Base-by-base conservation (phyloP, 1,140 invertebrate species). In the Orchesella cincta region DNA sequence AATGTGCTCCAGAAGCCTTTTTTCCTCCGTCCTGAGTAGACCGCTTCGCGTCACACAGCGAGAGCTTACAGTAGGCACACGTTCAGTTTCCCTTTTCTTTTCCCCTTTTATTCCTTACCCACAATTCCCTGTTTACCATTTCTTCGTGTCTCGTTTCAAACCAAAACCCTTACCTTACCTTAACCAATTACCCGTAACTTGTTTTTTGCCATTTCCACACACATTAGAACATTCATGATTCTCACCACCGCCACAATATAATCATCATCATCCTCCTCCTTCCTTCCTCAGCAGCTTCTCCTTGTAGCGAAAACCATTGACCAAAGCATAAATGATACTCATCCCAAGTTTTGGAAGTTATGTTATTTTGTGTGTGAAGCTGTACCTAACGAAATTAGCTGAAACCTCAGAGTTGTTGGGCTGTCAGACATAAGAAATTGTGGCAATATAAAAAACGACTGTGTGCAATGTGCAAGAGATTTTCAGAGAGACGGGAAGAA, bases 1-100 rank as follows among this genome's bases (percentile, higher is more conserved):
- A n/a, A n/a, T n/a, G n/a, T n/a, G n/a, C n/a, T 67, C 62, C 62
- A 67, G 62, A 67, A 67, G 62, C 26, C 62, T 67, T 67, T 67
- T 67, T 8, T 67, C 26, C 8, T 8, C 62, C 62, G 62, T 67
- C 62, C 62, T 67, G 62, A 31, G 62, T 14, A 67, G 62, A 67
- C 33, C 62, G 62, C 8, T 67, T 67, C 62, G 31, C 62, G 62
- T 33, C 62, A 67, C 62, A 18, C 1, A 12, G 26, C 12, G 8
- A n/a, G 33, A 67, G 62, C 5, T 62, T 67, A 31, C 3, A 18
- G 12, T 57, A n/a, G 54, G n/a, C 54, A n/a, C 14, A 26, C 54
- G 23, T 29, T 26, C 62, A 67, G 31, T 67, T 67, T 67, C 29
- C 31, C 62, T 67, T 23, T 23, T 26, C 52, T 18, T 8, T 67